Evolutionary conservation across 2,888 invertebrate species (phyloP), one percentile per base, ranked within the genome.

Genomic region (Piscicola geometra): DNA sequence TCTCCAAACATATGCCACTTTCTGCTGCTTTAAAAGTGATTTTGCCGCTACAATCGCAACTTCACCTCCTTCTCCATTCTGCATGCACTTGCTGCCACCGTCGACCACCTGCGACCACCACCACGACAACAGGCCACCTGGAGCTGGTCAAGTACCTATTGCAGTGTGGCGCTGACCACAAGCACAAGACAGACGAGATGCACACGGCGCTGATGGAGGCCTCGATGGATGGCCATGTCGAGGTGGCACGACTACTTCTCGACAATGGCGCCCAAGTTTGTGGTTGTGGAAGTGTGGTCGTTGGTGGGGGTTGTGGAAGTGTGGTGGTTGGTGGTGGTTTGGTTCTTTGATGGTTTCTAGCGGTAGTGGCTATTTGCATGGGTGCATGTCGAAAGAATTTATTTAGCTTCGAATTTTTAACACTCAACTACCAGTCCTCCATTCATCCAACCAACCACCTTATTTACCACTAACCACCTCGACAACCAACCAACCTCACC

Each of bases 121-220:
- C 41, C 41, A 41, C 41, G 9, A 41, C 41, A 41, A 41, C 78
- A 86, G 86, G 94, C 74, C 96, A 97, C 87, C 88, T 96, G 82
- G 94, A 94, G 86, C 96, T 98, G 94, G 98, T 98, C 56, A 84
- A 94, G 81, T 97, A 94, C 87, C 89, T 99, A 79, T 87, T 99
- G 80, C 93, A 93, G 82, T 96, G 95, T 70, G 97, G 97, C 78
- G 96, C 96, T 28, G 96, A 97, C 79, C 90, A 95, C 86, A 96
- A 97, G 87, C 97, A 97, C 88, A 97, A 97, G 88, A 97, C 97
- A 12, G 97, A 98, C 86, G 99, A 99, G 88, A 96, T 99, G 96
- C 98, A 99, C 87, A 98, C 98, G 35, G 98, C 98, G 67, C 88
- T 99, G 67, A 98, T 99, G 97, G 98, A 99, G 87, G 98, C 98